Conservation (phyloP, 2,888 invertebrate genomes). For the Melitaea athalia region DNA sequence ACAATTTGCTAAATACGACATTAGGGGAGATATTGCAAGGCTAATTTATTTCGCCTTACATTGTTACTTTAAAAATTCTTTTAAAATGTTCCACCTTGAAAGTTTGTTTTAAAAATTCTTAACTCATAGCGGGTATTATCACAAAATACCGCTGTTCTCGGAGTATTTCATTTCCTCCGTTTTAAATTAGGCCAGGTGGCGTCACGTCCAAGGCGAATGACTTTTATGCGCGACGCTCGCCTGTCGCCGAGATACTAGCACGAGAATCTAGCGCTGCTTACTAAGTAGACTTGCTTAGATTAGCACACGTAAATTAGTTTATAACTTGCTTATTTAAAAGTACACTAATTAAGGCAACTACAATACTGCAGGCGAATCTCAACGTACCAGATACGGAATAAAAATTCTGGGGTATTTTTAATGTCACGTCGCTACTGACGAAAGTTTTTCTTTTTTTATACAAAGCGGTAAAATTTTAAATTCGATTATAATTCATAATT, state of each 20-base stretch:
- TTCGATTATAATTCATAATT: slow-evolving; percentile 25
- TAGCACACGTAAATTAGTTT: slow-evolving; percentile 1
- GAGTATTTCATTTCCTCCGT: slow-evolving; percentile 46
- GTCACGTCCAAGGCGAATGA: slow-evolving; percentile 45
- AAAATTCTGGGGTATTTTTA: background rate
- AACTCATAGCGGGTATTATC: slow-evolving; percentile 4
- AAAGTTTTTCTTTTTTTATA: background rate
- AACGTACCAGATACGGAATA: too few relatives aligned
- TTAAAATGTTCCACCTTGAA: background rate
- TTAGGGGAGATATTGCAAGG: too few relatives aligned
- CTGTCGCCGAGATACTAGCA: slow-evolving; percentile 13
- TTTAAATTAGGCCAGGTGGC: slow-evolving; percentile 47
- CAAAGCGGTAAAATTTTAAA: slow-evolving; percentile 7
- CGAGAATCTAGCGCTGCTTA: slow-evolving; percentile 7
- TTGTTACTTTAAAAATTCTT: background rate
- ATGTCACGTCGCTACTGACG: background rate
- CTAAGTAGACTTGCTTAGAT: slow-evolving; percentile 10
- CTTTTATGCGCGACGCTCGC: slow-evolving; percentile 30
- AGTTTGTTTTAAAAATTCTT: slow-evolving; percentile 1
- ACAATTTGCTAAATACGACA: too few relatives aligned
- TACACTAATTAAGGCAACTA: background rate
- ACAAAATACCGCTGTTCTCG: slow-evolving; percentile 30
- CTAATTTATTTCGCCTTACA: background rate
- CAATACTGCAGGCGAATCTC: background rate
- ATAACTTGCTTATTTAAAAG: background rate